phyloP scores from a whole-genome alignment of 2,797 vertebrate genomes.

The Pyrrhura leucotis region DNA sequence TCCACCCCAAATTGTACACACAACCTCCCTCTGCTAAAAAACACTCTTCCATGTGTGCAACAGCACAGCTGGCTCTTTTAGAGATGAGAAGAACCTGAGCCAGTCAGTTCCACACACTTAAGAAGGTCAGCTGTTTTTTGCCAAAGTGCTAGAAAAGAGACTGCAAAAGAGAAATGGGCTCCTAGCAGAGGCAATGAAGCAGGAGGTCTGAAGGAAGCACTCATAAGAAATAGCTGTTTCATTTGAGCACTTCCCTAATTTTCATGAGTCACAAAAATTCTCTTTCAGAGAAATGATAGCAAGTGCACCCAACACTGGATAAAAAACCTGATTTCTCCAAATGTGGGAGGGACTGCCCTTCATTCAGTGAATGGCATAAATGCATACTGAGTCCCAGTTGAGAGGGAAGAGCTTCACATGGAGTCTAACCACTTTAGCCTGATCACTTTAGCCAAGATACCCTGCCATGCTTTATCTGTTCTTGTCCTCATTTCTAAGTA shows the following conservation, averaged over 20 bases:
- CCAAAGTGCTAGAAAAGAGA: background rate
- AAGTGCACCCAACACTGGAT: background rate
- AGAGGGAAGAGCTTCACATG: background rate
- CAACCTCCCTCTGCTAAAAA: background rate
- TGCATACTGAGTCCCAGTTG: background rate
- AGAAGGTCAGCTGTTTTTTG: conserved; percentile 30
- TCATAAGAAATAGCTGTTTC: background rate
- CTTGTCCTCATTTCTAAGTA: background rate
- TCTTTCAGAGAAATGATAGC: background rate
- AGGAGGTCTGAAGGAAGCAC: background rate
- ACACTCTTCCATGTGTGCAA: background rate
- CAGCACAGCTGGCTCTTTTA: background rate
- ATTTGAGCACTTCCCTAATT: background rate
- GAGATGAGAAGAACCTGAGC: background rate
- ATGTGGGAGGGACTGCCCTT: background rate
- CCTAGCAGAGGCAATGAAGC: background rate
- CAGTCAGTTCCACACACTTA: background rate
- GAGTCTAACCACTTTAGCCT: background rate
- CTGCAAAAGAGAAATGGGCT: conserved; percentile 3
- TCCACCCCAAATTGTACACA: background rate
- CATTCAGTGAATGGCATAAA: background rate
- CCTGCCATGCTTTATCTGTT: background rate
- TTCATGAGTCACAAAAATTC: conserved; percentile 11
- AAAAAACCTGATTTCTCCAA: background rate
- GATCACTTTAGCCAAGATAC: background rate